Conservation (phyloP, 2,113 vertebrate genomes). For the Chlorocebus sabaeus region DNA sequence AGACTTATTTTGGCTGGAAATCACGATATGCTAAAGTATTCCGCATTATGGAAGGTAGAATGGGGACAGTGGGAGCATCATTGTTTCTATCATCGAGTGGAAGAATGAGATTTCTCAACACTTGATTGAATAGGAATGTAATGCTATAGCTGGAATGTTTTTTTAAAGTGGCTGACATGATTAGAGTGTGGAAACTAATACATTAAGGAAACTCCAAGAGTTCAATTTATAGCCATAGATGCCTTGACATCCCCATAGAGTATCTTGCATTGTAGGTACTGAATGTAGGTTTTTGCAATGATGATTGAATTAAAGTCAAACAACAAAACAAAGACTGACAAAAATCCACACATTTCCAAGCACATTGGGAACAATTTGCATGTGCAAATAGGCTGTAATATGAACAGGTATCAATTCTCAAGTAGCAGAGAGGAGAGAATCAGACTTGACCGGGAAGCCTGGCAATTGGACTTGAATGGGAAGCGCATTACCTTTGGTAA, state of each 20-base stretch:
- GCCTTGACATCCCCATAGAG: neutral
- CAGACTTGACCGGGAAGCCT: neutral
- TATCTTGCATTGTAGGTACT: neutral
- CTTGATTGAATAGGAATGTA: neutral
- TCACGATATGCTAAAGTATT: neutral
- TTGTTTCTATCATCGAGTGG: neutral
- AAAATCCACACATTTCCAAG: neutral
- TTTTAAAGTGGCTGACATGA: neutral
- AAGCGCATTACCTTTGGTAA: neutral
- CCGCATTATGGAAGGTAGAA: neutral
- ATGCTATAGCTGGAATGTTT: neutral
- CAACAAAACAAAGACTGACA: neutral
- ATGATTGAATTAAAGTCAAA: slow-evolving; percentile 30
- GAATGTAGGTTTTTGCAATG: slow-evolving; percentile 10
- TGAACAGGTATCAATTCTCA: neutral
- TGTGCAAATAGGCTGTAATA: neutral
- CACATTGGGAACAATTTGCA: neutral
- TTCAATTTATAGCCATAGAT: neutral
- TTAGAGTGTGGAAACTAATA: slow-evolving; percentile 2
- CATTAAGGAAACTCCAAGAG: neutral
- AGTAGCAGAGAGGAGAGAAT: neutral
- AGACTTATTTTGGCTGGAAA: neutral
- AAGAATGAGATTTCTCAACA: neutral
- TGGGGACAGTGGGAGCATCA: neutral
- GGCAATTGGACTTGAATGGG: neutral